Base-by-base conservation (phyloP, 2,888 invertebrate species). In the Hyalella azteca region DNA sequence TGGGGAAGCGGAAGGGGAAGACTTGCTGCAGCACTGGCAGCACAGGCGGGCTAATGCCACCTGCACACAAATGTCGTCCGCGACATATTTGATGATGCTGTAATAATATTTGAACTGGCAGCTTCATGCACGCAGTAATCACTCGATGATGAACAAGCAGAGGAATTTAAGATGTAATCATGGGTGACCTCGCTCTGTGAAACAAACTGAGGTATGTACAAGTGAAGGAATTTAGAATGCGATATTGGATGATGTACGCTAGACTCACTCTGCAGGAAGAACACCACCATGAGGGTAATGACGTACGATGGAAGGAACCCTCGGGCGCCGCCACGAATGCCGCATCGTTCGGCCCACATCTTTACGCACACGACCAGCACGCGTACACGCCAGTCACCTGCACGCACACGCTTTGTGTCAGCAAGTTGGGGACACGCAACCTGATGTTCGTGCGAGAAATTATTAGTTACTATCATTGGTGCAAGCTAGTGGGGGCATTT, bases 331-430 rank as follows among this genome's bases (percentile, higher is more conserved):
- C 29, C 29, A 11, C 54, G 22, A 13, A 54, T 54, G 54, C 54
- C 54, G 54, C 29, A 26, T 22, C 29, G 29, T 7, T 15, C 26
- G 9, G 54, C 54, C 54, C 54, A 54, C 22, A 22, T n/a, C 54
- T 54, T 54, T 29, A 54, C 54, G 54, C 54, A 54, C 54, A 54
- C 26, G 9, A 54, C 54, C 54, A 54, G 26, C 54, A 54, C 54
- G 3, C 7, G 54, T 29, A 54, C 54, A 22, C 22, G 26, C 26
- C 54, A 26, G 54, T 54, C 29, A 13, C 54, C 54, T 54, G 54
- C 1, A 49, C 2, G n/a, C 7, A 13, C 3, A 5, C 49, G 49
- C 22, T 19, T 7, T 49, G 19, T 5, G 7, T 49, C 3, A 15
- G 19, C n/a, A n/a, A n/a, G 15, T 49, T 15, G 3, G 3, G 49